phyloP scores from a whole-genome alignment of 2,888 invertebrate species.

The Buathra laborator region DNA sequence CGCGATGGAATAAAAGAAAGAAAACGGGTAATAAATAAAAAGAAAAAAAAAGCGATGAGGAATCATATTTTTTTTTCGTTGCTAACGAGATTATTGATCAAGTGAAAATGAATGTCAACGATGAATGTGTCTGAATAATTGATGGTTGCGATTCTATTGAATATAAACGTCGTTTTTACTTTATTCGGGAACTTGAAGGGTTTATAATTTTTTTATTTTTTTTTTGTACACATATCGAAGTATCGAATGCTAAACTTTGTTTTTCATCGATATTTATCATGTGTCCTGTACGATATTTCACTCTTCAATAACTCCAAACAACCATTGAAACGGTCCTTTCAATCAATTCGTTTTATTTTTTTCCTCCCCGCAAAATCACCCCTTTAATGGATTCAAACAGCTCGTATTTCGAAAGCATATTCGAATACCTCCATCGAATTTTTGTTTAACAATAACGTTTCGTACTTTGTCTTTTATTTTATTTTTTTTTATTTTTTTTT shows the following conservation, averaged over 20 bases:
- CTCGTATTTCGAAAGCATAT: not conserved
- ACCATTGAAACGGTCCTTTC: not conserved
- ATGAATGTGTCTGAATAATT: conserved; percentile 8
- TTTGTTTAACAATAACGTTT: not conserved
- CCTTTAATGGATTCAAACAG: not conserved
- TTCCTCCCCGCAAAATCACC: not conserved
- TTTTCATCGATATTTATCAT: no score
- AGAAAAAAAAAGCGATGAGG: not conserved
- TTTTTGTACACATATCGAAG: no score
- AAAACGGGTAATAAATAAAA: conserved; percentile 16
- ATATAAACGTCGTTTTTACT: not conserved
- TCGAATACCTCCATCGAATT: not conserved
- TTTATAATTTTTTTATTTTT: no score
- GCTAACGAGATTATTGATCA: conserved; percentile 25
- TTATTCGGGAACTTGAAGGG: no score
- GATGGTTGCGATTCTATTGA: not conserved
- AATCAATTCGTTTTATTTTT: not conserved
- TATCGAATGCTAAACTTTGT: no score
- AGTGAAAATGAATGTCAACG: not conserved
- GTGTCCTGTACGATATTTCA: no score
- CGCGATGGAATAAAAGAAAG: conserved; percentile 23
- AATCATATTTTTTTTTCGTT: not conserved
- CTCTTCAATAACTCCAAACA: not conserved
- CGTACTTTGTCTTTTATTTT: not conserved
- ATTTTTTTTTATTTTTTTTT: not conserved